These are phyloP conservation scores for Eidolon helvum DNA, from an alignment of 2,113 vertebrate genomes.

Conservation along the genomic window DNA sequence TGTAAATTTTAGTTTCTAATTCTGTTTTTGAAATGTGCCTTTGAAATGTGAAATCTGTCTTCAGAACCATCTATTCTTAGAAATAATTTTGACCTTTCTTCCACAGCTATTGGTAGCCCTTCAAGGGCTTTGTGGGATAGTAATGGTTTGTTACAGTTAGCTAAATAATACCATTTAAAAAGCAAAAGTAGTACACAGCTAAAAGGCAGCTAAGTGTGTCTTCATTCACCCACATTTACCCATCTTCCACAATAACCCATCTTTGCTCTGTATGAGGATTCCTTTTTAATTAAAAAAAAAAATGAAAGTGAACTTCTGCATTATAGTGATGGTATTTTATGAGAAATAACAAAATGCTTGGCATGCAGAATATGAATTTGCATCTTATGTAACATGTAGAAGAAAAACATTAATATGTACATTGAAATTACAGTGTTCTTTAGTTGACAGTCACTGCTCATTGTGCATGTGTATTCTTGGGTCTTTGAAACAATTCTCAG, in stretches of 20 bases:
- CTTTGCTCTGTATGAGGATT: not conserved
- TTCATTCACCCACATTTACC: not conserved
- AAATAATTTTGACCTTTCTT: constrained; percentile 22
- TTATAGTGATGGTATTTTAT: not conserved
- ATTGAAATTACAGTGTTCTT: not conserved
- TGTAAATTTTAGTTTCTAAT: not conserved
- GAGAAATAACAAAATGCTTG: not conserved
- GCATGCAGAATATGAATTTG: not conserved
- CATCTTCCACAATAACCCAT: not conserved
- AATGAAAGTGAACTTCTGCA: not conserved
- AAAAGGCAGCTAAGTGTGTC: not conserved
- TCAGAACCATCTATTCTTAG: constrained; percentile 34
- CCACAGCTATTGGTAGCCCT: not conserved
- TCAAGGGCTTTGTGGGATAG: not conserved
- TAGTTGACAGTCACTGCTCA: not conserved
- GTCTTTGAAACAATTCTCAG: not conserved
- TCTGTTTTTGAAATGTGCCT: constrained; percentile 15
- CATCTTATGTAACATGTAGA: not conserved
- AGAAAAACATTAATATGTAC: not conserved
- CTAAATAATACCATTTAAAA: constrained; percentile 39
- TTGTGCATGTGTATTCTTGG: not conserved
- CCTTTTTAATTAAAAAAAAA: not conserved
- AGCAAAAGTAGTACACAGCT: not conserved
- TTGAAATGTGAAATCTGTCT: not conserved
- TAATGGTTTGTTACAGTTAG: not conserved